phyloP scores from a whole-genome alignment of 2,113 vertebrate genomes.

The Brachyistius frenatus region DNA sequence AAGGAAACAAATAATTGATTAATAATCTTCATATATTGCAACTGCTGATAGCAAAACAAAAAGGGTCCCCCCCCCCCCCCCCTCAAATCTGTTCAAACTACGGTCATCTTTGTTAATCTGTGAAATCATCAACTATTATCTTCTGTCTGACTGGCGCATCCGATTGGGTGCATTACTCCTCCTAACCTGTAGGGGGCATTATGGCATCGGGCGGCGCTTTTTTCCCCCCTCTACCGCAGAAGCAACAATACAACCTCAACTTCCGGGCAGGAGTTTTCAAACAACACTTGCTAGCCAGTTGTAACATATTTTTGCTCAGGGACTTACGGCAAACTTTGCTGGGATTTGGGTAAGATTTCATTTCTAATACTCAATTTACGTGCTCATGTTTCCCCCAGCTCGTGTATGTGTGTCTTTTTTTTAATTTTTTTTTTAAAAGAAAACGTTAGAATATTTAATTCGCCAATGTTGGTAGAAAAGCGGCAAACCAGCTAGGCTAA shows the following conservation, averaged over 20 bases:
- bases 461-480: not conserved
- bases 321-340: slow-evolving; percentile 55
- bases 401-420: too few species aligned
- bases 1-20: not conserved
- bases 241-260: slow-evolving; percentile 45
- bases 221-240: not conserved
- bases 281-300: slow-evolving; percentile 64
- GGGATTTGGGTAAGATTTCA: slow-evolving; percentile 48
- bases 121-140: not conserved
- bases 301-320: slow-evolving; percentile 71
- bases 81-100: not conserved
- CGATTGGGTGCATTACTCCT: not conserved
- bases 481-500: not conserved
- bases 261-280: slow-evolving; percentile 78
- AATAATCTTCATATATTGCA: not conserved
- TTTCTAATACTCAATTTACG: rapidly evolving
- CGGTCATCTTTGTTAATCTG: not conserved
- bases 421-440: too few species aligned
- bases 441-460: not conserved
- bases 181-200: slow-evolving; percentile 38
- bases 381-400: rapidly evolving
- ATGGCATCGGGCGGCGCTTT: not conserved
- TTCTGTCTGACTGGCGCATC: not conserved
- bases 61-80: not conserved
- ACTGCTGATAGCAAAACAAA: slow-evolving; percentile 3